A percentile compares a stretch with the other conserved stretches of the same genome.
Evolutionary conservation across 2,888 invertebrate genomes (phyloP).

Genomic region (Apantesis nais): DNA sequence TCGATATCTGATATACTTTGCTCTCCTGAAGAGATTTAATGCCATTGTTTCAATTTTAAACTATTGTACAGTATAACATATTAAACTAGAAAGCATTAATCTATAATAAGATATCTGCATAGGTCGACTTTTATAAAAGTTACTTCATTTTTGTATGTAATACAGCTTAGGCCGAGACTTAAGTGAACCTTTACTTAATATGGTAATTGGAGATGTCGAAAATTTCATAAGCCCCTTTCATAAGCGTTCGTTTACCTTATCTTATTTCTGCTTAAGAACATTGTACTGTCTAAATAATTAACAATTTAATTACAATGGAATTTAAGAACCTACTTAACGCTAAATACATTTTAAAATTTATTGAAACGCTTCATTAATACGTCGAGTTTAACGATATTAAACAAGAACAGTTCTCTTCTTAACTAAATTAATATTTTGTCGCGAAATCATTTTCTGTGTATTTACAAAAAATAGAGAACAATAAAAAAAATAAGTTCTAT

Average conservation of each 20-base stretch:
- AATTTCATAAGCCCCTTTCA: slow-evolving; percentile 38
- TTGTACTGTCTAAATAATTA: slow-evolving; percentile 35
- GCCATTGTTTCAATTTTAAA: neutral
- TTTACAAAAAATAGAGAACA: too few relatives aligned
- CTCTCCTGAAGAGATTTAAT: slow-evolving; percentile 14
- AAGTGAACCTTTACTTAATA: slow-evolving; percentile 21
- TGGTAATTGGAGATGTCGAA: slow-evolving; percentile 35
- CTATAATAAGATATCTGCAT: too few relatives aligned
- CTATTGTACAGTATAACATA: too few relatives aligned
- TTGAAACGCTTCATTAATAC: slow-evolving; percentile 30
- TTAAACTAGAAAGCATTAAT: too few relatives aligned
- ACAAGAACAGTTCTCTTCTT: neutral
- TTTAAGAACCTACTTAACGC: slow-evolving; percentile 30
- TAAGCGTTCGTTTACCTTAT: slow-evolving; percentile 27
- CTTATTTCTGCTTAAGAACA: slow-evolving; percentile 31
- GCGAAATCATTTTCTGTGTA: neutral
- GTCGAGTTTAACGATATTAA: slow-evolving; percentile 14
- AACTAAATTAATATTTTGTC: slow-evolving; percentile 9
- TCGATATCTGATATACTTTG: neutral
- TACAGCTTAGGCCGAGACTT: neutral
- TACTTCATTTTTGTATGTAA: neutral
- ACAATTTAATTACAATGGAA: slow-evolving; percentile 33
- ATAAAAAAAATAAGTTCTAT: slow-evolving; percentile 4
- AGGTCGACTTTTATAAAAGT: neutral
- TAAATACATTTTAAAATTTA: slow-evolving; percentile 30